phyloP scores from a whole-genome alignment of 1,140 invertebrate species.

The Physella acuta region DNA sequence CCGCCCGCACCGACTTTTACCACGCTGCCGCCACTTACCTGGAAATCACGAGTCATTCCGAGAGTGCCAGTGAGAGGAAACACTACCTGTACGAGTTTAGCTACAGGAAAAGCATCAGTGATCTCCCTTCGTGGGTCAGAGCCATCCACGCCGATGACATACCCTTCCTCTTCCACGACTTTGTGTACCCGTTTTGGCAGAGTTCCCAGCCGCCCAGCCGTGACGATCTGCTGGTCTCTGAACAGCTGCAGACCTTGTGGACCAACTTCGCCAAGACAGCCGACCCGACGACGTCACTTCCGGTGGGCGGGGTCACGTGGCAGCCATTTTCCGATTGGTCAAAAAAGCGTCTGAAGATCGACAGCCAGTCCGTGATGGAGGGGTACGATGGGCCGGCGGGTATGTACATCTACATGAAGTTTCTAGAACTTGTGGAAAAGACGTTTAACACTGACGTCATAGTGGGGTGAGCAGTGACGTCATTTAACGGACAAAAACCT shows the following conservation, averaged over 20 bases:
- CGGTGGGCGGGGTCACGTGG: not conserved
- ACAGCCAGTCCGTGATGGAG: not conserved
- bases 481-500: too few relatives aligned
- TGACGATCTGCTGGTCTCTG: not conserved
- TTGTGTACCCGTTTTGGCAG: not conserved
- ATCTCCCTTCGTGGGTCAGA: not conserved
- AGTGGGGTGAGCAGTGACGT: too few relatives aligned
- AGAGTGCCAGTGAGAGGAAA: not conserved
- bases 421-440: too few relatives aligned
- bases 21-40: not conserved
- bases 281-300: not conserved
- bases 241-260: constrained; percentile 10
- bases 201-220: not conserved
- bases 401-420: not conserved
- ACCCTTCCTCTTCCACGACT: not conserved
- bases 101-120: constrained; percentile 1
- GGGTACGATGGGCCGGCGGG: too few relatives aligned
- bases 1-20: not conserved
- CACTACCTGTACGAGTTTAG: constrained; percentile 3
- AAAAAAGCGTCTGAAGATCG: not conserved
- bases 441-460: too few relatives aligned
- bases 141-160: not conserved
- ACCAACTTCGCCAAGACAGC: constrained; percentile 14
- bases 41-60: not conserved
- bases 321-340: not conserved